phyloP scores from a whole-genome alignment of 2,797 vertebrate genomes.

The Mionectes olivaceus region DNA sequence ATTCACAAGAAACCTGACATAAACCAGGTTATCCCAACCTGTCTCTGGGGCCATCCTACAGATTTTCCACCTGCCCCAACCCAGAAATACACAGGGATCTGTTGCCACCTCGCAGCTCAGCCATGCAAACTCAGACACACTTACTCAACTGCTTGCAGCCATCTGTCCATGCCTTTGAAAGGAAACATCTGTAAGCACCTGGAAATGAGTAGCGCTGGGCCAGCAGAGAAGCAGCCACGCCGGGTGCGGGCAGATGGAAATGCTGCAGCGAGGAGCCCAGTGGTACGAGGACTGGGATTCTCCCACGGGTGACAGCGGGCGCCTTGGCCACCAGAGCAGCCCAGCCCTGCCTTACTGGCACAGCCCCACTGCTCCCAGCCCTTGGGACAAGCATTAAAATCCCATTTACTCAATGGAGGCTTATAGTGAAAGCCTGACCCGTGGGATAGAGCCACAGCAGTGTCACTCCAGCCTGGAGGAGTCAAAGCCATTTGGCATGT shows the following conservation, averaged over 20 bases:
- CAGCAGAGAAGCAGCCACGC: rapidly evolving
- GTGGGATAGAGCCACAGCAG: neutral
- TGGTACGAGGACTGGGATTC: neutral
- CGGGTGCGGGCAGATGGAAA: neutral
- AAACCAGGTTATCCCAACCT: neutral
- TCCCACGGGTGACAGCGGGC: rapidly evolving
- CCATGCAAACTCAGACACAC: neutral
- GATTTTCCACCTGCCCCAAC: slow-evolving; percentile 16
- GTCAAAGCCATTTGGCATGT: neutral
- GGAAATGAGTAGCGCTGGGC: neutral
- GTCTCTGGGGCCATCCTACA: neutral
- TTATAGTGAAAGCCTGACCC: neutral
- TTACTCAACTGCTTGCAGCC: slow-evolving; percentile 1
- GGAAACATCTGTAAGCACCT: slow-evolving; percentile 27
- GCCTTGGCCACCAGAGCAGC: neutral
- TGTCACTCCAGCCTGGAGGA: neutral
- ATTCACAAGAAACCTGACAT: neutral
- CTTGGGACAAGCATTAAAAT: neutral
- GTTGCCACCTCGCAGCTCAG: neutral
- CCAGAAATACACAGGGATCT: neutral
- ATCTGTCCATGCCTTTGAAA: neutral
- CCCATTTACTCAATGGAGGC: neutral
- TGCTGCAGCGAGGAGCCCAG: neutral
- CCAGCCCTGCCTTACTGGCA: neutral
- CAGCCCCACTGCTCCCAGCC: neutral